phyloP scores from a whole-genome alignment of 2,797 vertebrate genomes.

The Fratercula arctica region DNA sequence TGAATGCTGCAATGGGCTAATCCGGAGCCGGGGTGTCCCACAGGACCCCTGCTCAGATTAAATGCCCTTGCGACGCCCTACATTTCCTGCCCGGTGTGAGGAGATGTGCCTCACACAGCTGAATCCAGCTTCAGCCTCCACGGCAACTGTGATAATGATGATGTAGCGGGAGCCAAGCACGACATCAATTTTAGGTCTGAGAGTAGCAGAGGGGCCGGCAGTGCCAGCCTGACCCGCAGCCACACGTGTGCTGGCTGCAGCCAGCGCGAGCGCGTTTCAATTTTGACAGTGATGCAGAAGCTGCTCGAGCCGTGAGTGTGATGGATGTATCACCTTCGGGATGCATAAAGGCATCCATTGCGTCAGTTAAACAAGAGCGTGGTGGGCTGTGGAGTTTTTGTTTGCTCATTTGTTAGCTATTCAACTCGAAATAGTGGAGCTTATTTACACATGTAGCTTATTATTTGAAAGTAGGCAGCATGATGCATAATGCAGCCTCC shows the following conservation, averaged over 20 bases:
- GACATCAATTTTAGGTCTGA: not conserved
- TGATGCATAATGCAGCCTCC: not conserved
- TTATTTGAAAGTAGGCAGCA: conserved; percentile 35
- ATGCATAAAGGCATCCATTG: conserved; percentile 8
- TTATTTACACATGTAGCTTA: conserved; percentile 27
- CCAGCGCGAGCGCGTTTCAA: not conserved
- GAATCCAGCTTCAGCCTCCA: not conserved
- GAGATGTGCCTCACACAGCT: not conserved
- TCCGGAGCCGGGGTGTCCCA: not conserved
- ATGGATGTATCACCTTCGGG: conserved; percentile 33
- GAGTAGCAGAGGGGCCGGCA: not conserved
- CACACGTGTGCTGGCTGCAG: rapidly evolving
- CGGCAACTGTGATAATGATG: not conserved
- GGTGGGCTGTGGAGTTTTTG: conserved; percentile 4
- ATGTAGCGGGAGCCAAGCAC: not conserved
- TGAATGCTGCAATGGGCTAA: not conserved
- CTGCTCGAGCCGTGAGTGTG: rapidly evolving
- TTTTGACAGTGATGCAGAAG: not conserved
- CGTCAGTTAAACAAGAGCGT: not conserved
- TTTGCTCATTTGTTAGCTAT: conserved; percentile 58
- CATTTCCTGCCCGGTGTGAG: not conserved
- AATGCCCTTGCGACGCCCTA: rapidly evolving
- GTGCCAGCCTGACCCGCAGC: not conserved
- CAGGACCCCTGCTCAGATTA: not conserved
- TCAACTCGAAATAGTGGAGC: not conserved